phyloP scores from a whole-genome alignment of 1,140 invertebrate genomes.

The Sitophilus oryzae region DNA sequence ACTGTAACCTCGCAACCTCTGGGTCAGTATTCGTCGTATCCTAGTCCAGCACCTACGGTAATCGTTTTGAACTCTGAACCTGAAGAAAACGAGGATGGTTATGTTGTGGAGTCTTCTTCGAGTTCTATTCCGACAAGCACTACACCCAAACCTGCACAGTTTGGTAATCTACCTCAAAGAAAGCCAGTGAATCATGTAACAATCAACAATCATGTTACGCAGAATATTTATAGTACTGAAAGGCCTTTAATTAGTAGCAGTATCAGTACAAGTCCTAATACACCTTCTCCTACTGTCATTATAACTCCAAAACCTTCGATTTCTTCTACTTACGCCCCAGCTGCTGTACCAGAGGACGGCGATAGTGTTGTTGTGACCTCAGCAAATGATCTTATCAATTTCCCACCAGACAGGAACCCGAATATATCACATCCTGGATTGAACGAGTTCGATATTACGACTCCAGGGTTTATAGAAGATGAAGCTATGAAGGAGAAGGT shows the following conservation, averaged over 20 bases:
- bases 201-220: conserved; percentile 53
- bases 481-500: conserved; percentile 70
- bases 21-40: conserved; percentile 29
- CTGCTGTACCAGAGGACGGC: conserved; percentile 15
- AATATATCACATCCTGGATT: conserved; percentile 57
- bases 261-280: conserved; percentile 36
- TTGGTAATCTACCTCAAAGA: conserved; percentile 36
- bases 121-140: conserved; percentile 9
- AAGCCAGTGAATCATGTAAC: conserved; percentile 47
- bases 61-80: conserved; percentile 59
- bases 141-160: conserved; percentile 34
- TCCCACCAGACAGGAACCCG: conserved; percentile 77
- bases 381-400: conserved; percentile 67
- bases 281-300: conserved; percentile 50
- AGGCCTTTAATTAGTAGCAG: conserved; percentile 13
- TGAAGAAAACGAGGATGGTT: conserved; percentile 27
- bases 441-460: conserved; percentile 53
- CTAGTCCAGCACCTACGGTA: conserved; percentile 62
- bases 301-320: conserved; percentile 57
- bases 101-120: conserved; percentile 3
- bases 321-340: conserved; percentile 37
- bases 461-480: conserved; percentile 66
- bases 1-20: conserved; percentile 28
- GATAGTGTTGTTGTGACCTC: conserved; percentile 39
- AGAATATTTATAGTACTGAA: conserved; percentile 45